These are phyloP conservation scores for Taeniopygia guttata DNA, from an alignment of 2,797 vertebrate genomes.

Conservation along the genomic window DNA sequence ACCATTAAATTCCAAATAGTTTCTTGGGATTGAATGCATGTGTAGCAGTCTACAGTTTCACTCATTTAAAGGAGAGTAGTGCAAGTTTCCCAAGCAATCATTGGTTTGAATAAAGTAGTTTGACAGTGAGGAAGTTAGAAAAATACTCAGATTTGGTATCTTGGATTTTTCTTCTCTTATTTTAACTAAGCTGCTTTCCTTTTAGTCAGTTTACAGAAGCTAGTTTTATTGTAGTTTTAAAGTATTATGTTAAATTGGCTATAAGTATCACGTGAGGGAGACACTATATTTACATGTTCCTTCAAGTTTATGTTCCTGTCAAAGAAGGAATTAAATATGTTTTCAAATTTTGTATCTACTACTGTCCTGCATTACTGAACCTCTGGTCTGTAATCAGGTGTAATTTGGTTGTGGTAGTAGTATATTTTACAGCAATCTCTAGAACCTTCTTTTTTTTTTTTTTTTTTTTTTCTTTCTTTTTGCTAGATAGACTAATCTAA, in stretches of 20 bases:
- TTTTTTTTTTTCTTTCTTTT: neutral
- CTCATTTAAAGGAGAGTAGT: neutral
- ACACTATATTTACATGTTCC: rapidly evolving
- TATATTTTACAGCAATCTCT: neutral
- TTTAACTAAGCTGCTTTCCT: rapidly evolving
- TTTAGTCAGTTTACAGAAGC: neutral
- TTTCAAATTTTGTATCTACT: neutral
- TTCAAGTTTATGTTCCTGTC: neutral
- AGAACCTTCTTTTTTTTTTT: neutral
- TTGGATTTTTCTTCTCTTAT: neutral
- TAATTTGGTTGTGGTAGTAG: neutral
- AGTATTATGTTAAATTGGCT: neutral
- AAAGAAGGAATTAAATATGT: neutral
- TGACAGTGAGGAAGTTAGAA: neutral
- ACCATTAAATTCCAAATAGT: neutral
- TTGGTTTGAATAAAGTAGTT: neutral
- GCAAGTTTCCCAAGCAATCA: rapidly evolving
- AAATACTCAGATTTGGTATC: rapidly evolving
- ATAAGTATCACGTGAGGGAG: rapidly evolving
- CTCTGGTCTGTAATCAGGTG: neutral
- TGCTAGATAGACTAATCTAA: neutral
- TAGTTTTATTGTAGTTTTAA: neutral
- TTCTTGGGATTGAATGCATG: neutral
- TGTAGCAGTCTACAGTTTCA: neutral
- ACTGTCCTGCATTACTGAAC: neutral